Conservation (phyloP, 2,888 invertebrate genomes). For the Cephus pulcher region DNA sequence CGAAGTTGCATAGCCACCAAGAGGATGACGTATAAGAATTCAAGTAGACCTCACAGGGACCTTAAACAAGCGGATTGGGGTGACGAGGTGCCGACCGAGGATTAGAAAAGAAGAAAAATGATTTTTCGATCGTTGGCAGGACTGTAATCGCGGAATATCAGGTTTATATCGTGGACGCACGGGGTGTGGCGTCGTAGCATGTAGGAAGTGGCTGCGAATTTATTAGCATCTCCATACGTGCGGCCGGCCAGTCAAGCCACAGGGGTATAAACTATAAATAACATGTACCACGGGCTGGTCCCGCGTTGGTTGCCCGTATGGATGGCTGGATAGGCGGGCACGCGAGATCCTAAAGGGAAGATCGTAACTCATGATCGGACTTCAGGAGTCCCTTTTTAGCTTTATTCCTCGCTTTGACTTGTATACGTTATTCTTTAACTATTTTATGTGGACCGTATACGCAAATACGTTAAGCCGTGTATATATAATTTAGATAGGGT, state of each 20-base stretch:
- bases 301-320: background rate
- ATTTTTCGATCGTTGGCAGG: background rate
- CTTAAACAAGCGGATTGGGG: background rate
- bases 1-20: background rate
- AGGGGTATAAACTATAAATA: slow-evolving; percentile 9
- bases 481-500: slow-evolving; percentile 11
- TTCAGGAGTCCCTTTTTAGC: background rate
- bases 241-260: slow-evolving; percentile 1
- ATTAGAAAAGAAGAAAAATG: background rate
- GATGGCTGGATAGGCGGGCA: slow-evolving; percentile 11
- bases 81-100: background rate
- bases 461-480: background rate
- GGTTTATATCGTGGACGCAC: background rate
- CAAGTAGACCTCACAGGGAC: background rate
- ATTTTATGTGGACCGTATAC: background rate
- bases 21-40: background rate
- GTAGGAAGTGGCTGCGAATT: slow-evolving; percentile 13
- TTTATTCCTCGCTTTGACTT: background rate
- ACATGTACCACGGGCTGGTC: background rate
- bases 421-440: background rate
- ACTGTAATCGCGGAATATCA: background rate
- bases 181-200: slow-evolving; percentile 8
- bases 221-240: slow-evolving; percentile 17
- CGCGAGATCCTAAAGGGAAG: slow-evolving; percentile 24
- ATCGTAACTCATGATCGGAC: slow-evolving; percentile 26